Evolutionary conservation across 2,113 vertebrate species (phyloP).

Genomic region (Ursus arctos): DNA sequence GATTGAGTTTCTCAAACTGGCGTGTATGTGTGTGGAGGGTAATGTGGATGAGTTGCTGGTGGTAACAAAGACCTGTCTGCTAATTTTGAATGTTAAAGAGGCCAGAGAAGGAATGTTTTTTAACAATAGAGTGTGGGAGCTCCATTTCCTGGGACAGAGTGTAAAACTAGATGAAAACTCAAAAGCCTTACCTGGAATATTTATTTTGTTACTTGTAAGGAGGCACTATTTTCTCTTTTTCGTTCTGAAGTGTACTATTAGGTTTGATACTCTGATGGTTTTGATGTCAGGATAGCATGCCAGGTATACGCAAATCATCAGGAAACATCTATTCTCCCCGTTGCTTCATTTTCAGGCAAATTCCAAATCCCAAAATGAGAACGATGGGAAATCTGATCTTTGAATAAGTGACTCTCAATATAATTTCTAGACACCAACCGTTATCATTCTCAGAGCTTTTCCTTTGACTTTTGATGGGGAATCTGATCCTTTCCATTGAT

Average conservation of each 20-base stretch:
- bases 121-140: not conserved
- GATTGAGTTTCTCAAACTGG: constrained; percentile 71
- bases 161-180: constrained; percentile 2
- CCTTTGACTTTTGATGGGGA: constrained; percentile 39
- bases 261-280: not conserved
- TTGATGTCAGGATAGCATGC: not conserved
- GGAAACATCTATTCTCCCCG: not conserved
- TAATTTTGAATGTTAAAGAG: constrained; percentile 41
- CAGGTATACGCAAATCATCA: not conserved
- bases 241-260: not conserved
- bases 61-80: constrained; percentile 62
- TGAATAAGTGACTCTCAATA: constrained; percentile 4
- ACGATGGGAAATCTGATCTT: constrained; percentile 50
- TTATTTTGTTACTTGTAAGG: constrained; percentile 1
- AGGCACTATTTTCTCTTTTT: constrained; percentile 1
- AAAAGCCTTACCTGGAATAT: not conserved
- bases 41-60: constrained; percentile 48
- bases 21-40: not conserved
- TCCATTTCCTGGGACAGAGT: not conserved
- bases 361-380: constrained; percentile 34
- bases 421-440: constrained; percentile 30
- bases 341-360: constrained; percentile 49
- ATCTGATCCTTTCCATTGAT: not conserved
- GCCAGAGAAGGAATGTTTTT: not conserved
- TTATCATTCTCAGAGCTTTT: constrained; percentile 20